Conservation (phyloP, 1,140 invertebrate species). For the Bombus soroeensis region DNA sequence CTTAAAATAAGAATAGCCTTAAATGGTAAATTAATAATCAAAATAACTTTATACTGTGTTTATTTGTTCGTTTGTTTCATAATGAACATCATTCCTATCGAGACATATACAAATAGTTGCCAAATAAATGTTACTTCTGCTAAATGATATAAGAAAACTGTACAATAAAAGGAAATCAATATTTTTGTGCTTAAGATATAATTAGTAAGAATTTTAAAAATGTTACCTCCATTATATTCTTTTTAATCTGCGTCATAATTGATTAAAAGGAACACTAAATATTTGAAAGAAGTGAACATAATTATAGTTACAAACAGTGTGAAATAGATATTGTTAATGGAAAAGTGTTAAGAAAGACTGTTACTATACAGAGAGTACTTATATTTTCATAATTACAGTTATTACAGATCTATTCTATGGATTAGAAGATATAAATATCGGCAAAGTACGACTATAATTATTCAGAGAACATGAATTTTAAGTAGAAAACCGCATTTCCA, state of each 20-base stretch:
- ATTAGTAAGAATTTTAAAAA: neutral
- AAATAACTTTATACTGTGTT: neutral
- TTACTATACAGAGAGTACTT: slow-evolving; percentile 40
- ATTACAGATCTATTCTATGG: slow-evolving; percentile 52
- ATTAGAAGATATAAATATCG: slow-evolving; percentile 57
- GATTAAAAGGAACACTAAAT: neutral
- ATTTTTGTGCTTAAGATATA: neutral
- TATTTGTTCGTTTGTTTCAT: neutral
- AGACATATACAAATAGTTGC: neutral
- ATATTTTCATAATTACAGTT: slow-evolving; percentile 57
- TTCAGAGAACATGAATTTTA: slow-evolving; percentile 37
- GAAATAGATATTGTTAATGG: slow-evolving; percentile 1
- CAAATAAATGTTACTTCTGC: neutral
- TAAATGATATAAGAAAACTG: neutral
- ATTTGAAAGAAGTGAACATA: neutral
- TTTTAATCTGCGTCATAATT: neutral
- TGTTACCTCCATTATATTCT: neutral
- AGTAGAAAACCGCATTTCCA: slow-evolving; percentile 61
- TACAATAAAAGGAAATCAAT: neutral
- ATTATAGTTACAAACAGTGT: neutral
- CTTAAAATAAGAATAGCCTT: neutral
- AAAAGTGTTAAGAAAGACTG: slow-evolving; percentile 4
- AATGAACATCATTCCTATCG: neutral
- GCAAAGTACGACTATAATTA: slow-evolving; percentile 32
- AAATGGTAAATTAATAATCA: neutral